Evolutionary conservation across 2,888 invertebrate species (phyloP).

Genomic region (Drosophila seclusa): DNA sequence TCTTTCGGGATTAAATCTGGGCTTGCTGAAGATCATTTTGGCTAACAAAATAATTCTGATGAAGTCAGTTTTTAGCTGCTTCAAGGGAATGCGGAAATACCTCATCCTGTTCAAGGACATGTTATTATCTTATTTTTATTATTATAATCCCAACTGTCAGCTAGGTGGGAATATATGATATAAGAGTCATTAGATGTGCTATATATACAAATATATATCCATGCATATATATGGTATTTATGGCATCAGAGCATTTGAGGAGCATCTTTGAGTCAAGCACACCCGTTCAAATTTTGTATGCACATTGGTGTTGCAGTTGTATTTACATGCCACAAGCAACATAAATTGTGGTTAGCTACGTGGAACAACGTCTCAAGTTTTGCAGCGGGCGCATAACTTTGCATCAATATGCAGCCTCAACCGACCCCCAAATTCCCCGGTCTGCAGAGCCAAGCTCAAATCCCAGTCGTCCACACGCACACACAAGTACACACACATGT

Average conservation of each 20-base stretch:
- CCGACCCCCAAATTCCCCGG: slow-evolving; percentile 4
- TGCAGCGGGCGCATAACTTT: slow-evolving; percentile 65
- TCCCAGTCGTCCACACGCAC: not conserved
- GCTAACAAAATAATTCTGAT: not conserved
- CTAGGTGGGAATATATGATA: not conserved
- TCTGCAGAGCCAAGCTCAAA: slow-evolving; percentile 4
- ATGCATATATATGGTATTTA: not conserved
- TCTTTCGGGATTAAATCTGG: not conserved
- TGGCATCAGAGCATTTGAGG: not conserved
- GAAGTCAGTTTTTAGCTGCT: not conserved
- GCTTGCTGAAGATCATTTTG: not conserved
- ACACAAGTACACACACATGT: not conserved
- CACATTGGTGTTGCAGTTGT: slow-evolving; percentile 14
- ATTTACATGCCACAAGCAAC: slow-evolving; percentile 56
- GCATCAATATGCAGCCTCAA: slow-evolving; percentile 66
- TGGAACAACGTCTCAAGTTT: slow-evolving; percentile 69
- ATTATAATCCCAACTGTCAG: not conserved
- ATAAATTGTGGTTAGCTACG: slow-evolving; percentile 69
- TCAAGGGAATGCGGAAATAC: not conserved
- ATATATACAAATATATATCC: not conserved
- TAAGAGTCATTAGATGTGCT: not conserved
- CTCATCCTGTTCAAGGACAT: not conserved
- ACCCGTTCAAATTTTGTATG: not conserved
- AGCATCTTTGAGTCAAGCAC: not conserved
- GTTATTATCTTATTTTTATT: not conserved